Percentiles rank a stretch among this genome's conserved stretches.
These are phyloP conservation scores for Cladorhizidae sp. DNA, from an alignment of 37 sponge, comb jelly and placozoan species.

Conservation along the genomic window DNA sequence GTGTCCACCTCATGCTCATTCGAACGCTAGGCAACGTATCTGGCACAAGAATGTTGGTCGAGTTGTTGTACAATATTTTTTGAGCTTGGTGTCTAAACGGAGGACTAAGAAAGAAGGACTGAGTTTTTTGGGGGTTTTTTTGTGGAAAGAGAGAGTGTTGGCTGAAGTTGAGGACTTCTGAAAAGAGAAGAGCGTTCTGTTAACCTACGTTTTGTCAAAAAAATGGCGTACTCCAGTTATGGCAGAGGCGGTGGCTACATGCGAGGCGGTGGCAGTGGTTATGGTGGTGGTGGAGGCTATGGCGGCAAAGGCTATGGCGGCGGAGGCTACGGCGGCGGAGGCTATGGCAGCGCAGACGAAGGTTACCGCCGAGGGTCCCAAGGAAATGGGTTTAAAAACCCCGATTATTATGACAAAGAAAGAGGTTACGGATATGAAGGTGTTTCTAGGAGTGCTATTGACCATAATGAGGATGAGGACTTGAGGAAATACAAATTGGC, in stretches of 20 bases:
- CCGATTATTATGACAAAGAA: slow-evolving; percentile 46
- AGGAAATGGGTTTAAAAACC: slow-evolving; percentile 17
- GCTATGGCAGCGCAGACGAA: not conserved
- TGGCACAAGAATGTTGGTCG: too few species aligned
- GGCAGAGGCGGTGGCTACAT: not conserved
- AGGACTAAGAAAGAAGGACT: too few species aligned
- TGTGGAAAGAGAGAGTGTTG: too few species aligned
- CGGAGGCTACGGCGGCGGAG: not conserved
- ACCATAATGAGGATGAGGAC: slow-evolving; percentile 18
- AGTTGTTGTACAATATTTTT: too few species aligned
- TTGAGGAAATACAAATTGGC: slow-evolving; percentile 39
- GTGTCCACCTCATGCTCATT: too few species aligned
- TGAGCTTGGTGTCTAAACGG: too few species aligned
- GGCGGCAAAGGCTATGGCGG: slow-evolving; percentile 7
- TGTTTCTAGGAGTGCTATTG: not conserved
- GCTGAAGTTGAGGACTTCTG: too few species aligned
- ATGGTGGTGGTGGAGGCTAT: not conserved
- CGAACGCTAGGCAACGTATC: too few species aligned
- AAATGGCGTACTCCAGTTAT: not conserved
- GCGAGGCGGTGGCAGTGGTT: not conserved
- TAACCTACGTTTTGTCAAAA: too few species aligned
- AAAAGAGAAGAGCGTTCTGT: too few species aligned
- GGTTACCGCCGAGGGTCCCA: not conserved
- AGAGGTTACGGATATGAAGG: slow-evolving; percentile 43
- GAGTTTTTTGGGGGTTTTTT: too few species aligned